These are phyloP conservation scores for Manduca sexta DNA, from an alignment of 1,140 invertebrate genomes.

Conservation along the genomic window DNA sequence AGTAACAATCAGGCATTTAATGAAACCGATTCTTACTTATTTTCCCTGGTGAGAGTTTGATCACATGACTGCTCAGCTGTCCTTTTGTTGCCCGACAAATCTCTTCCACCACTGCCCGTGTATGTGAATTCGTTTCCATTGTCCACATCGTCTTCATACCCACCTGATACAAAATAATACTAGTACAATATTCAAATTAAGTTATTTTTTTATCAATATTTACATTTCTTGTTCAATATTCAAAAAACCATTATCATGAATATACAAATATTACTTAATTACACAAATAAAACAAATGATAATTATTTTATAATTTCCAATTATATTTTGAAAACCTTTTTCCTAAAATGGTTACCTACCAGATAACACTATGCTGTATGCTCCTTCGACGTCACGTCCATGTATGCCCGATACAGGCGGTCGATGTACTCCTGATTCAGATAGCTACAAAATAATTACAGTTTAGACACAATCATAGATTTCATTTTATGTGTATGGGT, in stretches of 20 bases:
- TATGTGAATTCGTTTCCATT: constrained; percentile 89
- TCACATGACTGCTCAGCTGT: constrained; percentile 87
- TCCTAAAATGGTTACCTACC: too few relatives aligned
- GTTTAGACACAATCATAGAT: too few relatives aligned
- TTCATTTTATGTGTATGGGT: too few relatives aligned
- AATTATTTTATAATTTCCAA: too few relatives aligned
- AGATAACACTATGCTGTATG: constrained; percentile 88
- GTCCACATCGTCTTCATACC: constrained; percentile 91
- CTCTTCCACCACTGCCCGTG: constrained; percentile 88
- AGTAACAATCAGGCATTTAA: not conserved
- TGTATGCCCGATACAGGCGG: constrained; percentile 91
- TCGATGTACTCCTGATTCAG: constrained; percentile 87
- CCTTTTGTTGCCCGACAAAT: constrained; percentile 88
- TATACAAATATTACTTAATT: too few relatives aligned
- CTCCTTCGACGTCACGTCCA: constrained; percentile 85
- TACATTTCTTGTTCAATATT: too few relatives aligned
- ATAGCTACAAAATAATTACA: constrained; percentile 72
- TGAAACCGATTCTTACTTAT: constrained; percentile 76
- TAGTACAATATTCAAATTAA: not conserved
- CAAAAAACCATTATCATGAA: too few relatives aligned
- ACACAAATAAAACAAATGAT: too few relatives aligned
- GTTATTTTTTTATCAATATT: too few relatives aligned
- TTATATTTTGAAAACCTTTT: too few relatives aligned
- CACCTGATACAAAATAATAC: constrained; percentile 69
- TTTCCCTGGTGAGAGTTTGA: constrained; percentile 84